phyloP scores from a whole-genome alignment of 1,140 invertebrate species.

The Pteromalus puparum region DNA sequence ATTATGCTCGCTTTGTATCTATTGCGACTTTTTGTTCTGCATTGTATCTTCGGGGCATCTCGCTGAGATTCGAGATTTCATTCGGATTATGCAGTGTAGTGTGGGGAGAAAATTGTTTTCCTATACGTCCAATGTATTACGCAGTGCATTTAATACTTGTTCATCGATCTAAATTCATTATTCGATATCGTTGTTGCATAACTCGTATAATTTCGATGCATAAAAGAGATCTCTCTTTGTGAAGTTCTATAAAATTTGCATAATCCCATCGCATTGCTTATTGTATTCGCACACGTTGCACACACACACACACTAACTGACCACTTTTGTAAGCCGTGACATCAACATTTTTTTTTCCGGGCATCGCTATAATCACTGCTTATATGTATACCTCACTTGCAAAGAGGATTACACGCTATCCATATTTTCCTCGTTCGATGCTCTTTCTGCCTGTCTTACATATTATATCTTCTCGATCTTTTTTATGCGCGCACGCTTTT shows the following conservation, averaged over 20 bases:
- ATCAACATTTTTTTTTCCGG: not conserved
- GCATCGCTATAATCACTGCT: not conserved
- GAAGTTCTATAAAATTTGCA: not conserved
- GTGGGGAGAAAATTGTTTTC: too few relatives aligned
- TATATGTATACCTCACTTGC: not conserved
- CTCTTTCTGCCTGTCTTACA: not conserved
- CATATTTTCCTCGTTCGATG: not conserved
- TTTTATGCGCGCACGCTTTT: not conserved
- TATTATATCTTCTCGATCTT: not conserved
- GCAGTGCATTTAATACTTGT: too few relatives aligned
- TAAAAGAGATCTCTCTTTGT: not conserved
- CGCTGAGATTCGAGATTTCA: not conserved
- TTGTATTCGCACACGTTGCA: too few relatives aligned
- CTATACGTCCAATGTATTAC: too few relatives aligned
- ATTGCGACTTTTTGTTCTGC: not conserved
- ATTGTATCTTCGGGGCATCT: not conserved
- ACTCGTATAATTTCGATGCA: too few relatives aligned
- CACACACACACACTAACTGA: too few relatives aligned
- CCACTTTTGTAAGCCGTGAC: too few relatives aligned
- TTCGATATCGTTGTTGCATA: too few relatives aligned
- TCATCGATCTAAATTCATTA: too few relatives aligned
- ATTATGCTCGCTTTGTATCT: constrained; percentile 3
- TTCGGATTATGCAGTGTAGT: not conserved
- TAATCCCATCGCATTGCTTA: not conserved
- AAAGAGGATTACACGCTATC: not conserved